These are phyloP conservation scores for Prionchulus punctatus DNA, from an alignment of 2,888 invertebrate species.

Conservation along the genomic window DNA sequence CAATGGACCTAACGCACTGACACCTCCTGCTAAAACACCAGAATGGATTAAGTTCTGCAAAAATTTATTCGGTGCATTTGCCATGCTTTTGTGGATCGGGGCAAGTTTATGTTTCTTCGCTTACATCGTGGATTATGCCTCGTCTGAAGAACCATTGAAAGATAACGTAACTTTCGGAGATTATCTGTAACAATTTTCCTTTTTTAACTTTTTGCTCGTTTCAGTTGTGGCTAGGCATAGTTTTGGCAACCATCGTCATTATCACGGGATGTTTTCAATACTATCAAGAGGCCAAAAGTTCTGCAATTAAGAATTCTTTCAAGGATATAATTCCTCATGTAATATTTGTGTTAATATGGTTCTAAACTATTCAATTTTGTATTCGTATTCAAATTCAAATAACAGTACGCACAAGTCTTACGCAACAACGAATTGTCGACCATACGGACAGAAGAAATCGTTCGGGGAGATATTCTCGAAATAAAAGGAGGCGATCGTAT, in stretches of 20 bases:
- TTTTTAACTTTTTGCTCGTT: conserved; percentile 15
- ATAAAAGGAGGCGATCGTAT: conserved; percentile 98
- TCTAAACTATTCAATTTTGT: background rate
- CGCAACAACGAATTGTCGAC: conserved; percentile 39
- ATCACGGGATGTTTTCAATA: conserved; percentile 56
- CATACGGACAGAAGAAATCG: conserved; percentile 53
- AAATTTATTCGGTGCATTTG: conserved; percentile 88
- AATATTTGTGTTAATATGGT: too few relatives aligned
- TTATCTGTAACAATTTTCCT: too few relatives aligned
- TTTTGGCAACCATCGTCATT: conserved; percentile 49
- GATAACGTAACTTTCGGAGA: conserved; percentile 65
- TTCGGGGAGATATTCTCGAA: conserved; percentile 91
- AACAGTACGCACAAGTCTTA: conserved; percentile 74
- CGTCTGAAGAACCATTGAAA: conserved; percentile 83
- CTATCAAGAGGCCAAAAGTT: conserved; percentile 54
- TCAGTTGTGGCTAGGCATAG: conserved; percentile 46
- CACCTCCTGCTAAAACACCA: conserved; percentile 89
- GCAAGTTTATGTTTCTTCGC: conserved; percentile 92
- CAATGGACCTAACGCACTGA: conserved; percentile 87
- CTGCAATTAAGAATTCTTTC: conserved; percentile 66
- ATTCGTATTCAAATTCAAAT: too few relatives aligned
- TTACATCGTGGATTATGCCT: conserved; percentile 78
- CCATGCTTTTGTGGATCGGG: conserved; percentile 81
- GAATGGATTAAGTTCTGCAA: conserved; percentile 99
- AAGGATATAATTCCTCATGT: conserved; percentile 50